Conservation (phyloP, 2,113 vertebrate genomes). For the Columba janthina region DNA sequence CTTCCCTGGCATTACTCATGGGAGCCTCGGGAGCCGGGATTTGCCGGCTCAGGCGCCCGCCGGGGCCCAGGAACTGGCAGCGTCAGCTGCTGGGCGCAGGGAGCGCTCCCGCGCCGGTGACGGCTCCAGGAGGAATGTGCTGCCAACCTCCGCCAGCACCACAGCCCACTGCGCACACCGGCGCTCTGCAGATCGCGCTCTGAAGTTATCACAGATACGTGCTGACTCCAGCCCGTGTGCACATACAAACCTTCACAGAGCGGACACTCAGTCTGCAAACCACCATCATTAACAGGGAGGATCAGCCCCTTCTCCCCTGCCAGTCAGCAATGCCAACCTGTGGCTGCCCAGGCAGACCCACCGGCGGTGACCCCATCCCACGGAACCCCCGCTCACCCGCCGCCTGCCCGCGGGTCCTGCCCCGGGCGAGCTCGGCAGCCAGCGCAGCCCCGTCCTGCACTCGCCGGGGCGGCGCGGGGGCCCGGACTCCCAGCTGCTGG, state of each 20-base stretch:
- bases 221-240: background rate
- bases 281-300: background rate
- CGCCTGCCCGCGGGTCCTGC: accelerated
- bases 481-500: background rate
- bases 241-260: background rate
- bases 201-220: background rate
- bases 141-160: background rate
- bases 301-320: background rate
- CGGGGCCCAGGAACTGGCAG: background rate
- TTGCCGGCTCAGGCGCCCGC: background rate
- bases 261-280: background rate
- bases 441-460: background rate
- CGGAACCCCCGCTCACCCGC: background rate
- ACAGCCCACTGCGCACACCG: accelerated
- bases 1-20: background rate
- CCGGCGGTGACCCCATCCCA: background rate
- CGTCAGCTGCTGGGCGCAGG: background rate
- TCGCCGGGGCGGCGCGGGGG: accelerated
- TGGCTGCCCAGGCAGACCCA: background rate
- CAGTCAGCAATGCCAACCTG: background rate
- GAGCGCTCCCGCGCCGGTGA: background rate
- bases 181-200: background rate
- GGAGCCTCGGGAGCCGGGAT: background rate
- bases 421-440: accelerated
- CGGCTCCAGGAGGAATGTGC: background rate